phyloP scores from a whole-genome alignment of 2,113 vertebrate genomes.

The Entelurus aequoreus region DNA sequence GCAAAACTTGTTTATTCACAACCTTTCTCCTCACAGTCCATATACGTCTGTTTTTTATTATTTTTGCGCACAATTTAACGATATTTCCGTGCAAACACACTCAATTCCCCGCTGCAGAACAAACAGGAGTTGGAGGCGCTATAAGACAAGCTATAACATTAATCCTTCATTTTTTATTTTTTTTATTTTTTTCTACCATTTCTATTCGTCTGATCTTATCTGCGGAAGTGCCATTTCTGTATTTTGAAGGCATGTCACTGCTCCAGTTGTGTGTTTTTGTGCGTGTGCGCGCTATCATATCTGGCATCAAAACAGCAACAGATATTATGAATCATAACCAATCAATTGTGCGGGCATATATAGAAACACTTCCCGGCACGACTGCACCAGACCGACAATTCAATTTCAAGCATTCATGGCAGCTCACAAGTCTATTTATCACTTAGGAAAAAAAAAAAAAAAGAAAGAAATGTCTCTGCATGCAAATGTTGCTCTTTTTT shows the following conservation, averaged over 20 bases:
- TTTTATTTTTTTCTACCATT: too few relatives aligned
- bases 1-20: neutral
- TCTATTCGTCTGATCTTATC: too few relatives aligned
- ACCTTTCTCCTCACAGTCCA: neutral
- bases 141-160: constrained; percentile 14
- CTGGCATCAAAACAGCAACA: constrained; percentile 19
- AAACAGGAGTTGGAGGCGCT: constrained; percentile 34
- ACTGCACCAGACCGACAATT: constrained; percentile 21
- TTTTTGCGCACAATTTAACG: neutral
- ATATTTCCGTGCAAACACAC: neutral
- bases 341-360: constrained; percentile 39
- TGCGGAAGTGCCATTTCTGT: too few relatives aligned
- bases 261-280: too few relatives aligned
- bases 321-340: constrained; percentile 32
- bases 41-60: neutral
- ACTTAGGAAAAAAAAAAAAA: neutral
- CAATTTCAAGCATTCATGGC: constrained; percentile 11
- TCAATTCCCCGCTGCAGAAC: constrained; percentile 29
- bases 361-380: constrained; percentile 26
- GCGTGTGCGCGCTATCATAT: constrained; percentile 4
- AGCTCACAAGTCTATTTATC: neutral
- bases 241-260: too few relatives aligned
- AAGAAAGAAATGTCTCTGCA: neutral
- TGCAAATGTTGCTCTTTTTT: neutral
- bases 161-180: too few relatives aligned